Evolutionary conservation across 2,797 vertebrate species (phyloP).

Genomic region (Bovichtus variegatus): DNA sequence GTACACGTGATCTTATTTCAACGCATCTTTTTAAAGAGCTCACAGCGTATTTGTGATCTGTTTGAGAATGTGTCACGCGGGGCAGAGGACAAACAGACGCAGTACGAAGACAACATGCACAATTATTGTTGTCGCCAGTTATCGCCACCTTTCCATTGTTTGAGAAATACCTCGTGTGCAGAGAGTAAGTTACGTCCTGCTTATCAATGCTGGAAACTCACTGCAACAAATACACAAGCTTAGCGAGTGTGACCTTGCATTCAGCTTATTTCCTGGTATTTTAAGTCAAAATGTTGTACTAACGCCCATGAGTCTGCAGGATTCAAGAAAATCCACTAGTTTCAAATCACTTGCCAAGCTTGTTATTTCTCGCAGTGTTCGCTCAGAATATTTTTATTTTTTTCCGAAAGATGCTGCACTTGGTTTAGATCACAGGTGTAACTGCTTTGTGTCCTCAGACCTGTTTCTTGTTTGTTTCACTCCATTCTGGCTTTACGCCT

Average conservation of each 20-base stretch:
- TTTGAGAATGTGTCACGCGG: slow-evolving; percentile 45
- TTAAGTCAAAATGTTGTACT: slow-evolving; percentile 41
- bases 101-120: slow-evolving; percentile 77
- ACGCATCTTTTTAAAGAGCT: slow-evolving; percentile 70
- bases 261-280: slow-evolving; percentile 49
- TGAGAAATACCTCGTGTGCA: slow-evolving; percentile 77
- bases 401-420: slow-evolving; percentile 81
- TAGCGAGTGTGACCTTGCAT: slow-evolving; percentile 53
- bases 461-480: slow-evolving; percentile 48
- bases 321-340: slow-evolving; percentile 39
- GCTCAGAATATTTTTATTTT: slow-evolving; percentile 69
- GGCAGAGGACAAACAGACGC: slow-evolving; percentile 51
- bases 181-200: slow-evolving; percentile 70
- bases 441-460: slow-evolving; percentile 68
- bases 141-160: slow-evolving; percentile 48
- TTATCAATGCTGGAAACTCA: slow-evolving; percentile 76
- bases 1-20: slow-evolving; percentile 43
- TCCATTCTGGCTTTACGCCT: slow-evolving; percentile 36
- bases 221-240: slow-evolving; percentile 78
- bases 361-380: slow-evolving; percentile 76
- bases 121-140: slow-evolving; percentile 72
- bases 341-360: slow-evolving; percentile 65
- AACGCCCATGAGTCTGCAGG: slow-evolving; percentile 31
- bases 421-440: slow-evolving; percentile 79
- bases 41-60: slow-evolving; percentile 30